phyloP scores from a whole-genome alignment of 2,113 vertebrate species.

The Himantopus leucocephalus region DNA sequence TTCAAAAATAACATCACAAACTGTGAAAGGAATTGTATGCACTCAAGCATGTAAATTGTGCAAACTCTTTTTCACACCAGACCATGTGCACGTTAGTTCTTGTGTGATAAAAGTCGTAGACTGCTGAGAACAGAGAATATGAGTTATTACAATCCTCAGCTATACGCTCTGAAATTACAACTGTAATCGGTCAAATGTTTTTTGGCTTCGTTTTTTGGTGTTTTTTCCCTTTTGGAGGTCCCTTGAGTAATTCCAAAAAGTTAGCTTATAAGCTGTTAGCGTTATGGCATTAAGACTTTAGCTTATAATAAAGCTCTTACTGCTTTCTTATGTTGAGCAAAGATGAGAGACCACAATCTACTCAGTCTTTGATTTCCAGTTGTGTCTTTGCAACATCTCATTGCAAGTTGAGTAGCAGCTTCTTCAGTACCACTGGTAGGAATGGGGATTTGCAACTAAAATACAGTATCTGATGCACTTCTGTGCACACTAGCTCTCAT shows the following conservation, averaged over 20 bases:
- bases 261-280: background rate
- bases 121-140: background rate
- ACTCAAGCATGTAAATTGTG: background rate
- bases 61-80: background rate
- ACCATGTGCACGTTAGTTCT: rapidly evolving
- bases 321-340: background rate
- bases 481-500: background rate
- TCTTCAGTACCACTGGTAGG: background rate
- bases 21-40: background rate
- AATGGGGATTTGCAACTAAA: background rate
- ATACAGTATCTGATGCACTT: background rate
- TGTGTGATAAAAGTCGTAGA: background rate
- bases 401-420: background rate
- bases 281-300: rapidly evolving
- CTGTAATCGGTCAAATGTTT: rapidly evolving
- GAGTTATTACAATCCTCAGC: background rate
- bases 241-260: background rate
- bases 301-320: background rate
- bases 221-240: background rate
- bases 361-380: background rate
- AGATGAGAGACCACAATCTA: background rate
- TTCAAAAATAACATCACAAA: background rate
- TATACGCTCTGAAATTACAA: background rate
- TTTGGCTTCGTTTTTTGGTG: background rate
- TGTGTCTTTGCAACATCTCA: background rate